Conservation (phyloP, 2,113 vertebrate genomes). For the Chauna torquata region DNA sequence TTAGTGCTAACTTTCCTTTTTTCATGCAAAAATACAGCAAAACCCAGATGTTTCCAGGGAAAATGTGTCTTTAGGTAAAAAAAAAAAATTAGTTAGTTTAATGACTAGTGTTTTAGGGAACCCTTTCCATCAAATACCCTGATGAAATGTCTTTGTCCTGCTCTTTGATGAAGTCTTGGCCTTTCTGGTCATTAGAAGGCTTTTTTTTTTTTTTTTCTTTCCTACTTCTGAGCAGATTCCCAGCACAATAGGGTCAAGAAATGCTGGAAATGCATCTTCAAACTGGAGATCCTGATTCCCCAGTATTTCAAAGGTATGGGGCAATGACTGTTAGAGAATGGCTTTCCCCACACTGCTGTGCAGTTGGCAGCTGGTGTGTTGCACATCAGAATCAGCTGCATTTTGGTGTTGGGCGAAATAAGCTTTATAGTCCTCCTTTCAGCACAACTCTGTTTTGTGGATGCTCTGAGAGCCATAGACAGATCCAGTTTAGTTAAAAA, state of each 20-base stretch:
- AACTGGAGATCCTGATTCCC: background rate
- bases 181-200: background rate
- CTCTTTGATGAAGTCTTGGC: background rate
- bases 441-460: background rate
- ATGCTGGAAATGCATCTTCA: background rate
- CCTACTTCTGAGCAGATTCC: background rate
- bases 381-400: background rate
- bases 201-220: background rate
- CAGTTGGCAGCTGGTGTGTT: background rate
- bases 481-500: background rate
- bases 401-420: background rate
- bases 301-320: background rate
- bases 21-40: background rate
- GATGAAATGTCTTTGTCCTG: background rate
- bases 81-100: background rate
- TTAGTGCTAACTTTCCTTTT: background rate
- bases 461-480: background rate
- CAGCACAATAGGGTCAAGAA: background rate
- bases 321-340: background rate
- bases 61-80: background rate
- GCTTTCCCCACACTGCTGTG: background rate
- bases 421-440: background rate
- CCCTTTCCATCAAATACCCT: background rate
- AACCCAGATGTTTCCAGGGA: background rate
- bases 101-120: background rate